These are phyloP conservation scores for Phrixothrix hirtus DNA, from an alignment of 2,888 invertebrate genomes.

Conservation along the genomic window DNA sequence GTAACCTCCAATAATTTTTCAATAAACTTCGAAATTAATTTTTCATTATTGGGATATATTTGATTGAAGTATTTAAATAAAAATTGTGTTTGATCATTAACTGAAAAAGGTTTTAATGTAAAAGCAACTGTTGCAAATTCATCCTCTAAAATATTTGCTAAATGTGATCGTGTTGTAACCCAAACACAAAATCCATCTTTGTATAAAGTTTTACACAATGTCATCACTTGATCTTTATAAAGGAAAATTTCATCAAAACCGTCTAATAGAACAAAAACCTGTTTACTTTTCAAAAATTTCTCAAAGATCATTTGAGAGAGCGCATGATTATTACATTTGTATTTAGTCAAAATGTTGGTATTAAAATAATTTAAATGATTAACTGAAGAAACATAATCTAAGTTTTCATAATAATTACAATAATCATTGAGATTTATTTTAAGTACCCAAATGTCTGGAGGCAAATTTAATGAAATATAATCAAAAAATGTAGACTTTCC, in stretches of 20 bases:
- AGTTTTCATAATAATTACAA: not conserved
- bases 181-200: not conserved
- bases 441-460: not conserved
- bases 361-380: not conserved
- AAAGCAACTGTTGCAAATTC: not conserved
- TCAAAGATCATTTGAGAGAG: not conserved
- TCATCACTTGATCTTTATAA: conserved; percentile 1
- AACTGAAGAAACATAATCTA: not conserved
- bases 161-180: not conserved
- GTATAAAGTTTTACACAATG: not conserved
- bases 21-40: not conserved
- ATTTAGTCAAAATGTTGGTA: not conserved
- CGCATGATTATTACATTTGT: not conserved
- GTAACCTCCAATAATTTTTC: not conserved
- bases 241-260: conserved; percentile 5
- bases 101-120: not conserved
- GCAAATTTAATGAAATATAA: not conserved
- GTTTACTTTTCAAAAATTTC: not conserved
- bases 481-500: conserved; percentile 2
- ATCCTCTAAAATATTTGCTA: not conserved
- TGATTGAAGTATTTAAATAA: not conserved
- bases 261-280: conserved; percentile 4
- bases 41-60: not conserved
- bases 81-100: not conserved
- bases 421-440: conserved; percentile 2